phyloP scores from a whole-genome alignment of 2,888 invertebrate species.

The Archips crataeganus region DNA sequence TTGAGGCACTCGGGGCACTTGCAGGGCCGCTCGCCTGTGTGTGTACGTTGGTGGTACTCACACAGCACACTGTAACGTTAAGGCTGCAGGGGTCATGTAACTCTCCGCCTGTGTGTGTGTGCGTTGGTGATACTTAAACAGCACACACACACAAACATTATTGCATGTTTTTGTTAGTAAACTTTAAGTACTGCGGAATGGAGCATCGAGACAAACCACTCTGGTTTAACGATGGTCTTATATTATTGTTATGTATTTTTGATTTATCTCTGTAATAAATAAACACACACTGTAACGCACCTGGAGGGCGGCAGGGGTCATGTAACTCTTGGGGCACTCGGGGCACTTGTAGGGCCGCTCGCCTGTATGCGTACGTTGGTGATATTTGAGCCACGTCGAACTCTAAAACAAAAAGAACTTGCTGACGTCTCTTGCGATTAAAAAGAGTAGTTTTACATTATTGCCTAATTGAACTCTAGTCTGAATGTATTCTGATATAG shows the following conservation, averaged over 20 bases:
- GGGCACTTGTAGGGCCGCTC: constrained; percentile 66
- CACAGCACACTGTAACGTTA: too few species aligned
- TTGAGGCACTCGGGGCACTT: constrained; percentile 64
- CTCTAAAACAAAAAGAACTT: constrained; percentile 12
- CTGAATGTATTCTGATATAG: too few species aligned
- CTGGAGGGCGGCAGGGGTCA: constrained; percentile 66
- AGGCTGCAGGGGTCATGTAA: too few species aligned
- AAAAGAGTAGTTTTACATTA: neutral
- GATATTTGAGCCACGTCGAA: constrained; percentile 56
- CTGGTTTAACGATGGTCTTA: too few species aligned
- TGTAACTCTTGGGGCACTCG: constrained; percentile 67
- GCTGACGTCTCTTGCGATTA: too few species aligned
- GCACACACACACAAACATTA: too few species aligned
- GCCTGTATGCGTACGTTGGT: constrained; percentile 66
- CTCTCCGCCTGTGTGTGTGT: constrained; percentile 35
- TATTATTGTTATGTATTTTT: too few species aligned
- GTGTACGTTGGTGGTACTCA: constrained; percentile 66
- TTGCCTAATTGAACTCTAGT: too few species aligned
- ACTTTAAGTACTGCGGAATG: too few species aligned
- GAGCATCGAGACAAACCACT: too few species aligned
- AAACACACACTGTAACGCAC: constrained; percentile 51
- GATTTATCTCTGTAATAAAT: too few species aligned
- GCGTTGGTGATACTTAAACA: constrained; percentile 68
- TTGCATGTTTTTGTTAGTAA: too few species aligned
- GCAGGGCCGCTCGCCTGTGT: constrained; percentile 69